A percentile compares a stretch with the other conserved stretches of the same genome.
Conservation (phyloP, 2,888 invertebrate species). For the Nymphalis c-album region DNA sequence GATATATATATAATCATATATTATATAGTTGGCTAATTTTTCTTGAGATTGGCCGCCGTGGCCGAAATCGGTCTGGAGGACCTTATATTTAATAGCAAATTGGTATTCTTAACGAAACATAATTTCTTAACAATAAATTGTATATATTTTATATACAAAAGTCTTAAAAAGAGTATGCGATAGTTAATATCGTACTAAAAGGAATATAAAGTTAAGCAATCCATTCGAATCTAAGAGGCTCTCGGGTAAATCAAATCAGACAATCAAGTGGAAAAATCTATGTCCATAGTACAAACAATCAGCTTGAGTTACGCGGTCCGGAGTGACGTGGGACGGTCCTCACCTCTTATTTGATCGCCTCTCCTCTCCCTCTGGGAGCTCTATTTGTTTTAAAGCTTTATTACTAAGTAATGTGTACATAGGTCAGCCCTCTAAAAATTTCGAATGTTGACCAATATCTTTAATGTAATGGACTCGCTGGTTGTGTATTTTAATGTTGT, state of each 20-base stretch:
- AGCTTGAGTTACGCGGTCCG: conserved; percentile 72
- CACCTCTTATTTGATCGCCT: conserved; percentile 69
- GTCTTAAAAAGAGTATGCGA: background rate
- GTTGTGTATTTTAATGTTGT: conserved; percentile 32
- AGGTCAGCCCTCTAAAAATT: conserved; percentile 80
- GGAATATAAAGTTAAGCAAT: conserved; percentile 41
- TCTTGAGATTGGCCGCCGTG: too few relatives aligned
- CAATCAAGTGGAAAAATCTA: conserved; percentile 82
- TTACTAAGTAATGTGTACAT: conserved; percentile 81
- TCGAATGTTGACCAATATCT: conserved; percentile 73
- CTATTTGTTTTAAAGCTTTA: conserved; percentile 82
- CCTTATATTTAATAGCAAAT: too few relatives aligned
- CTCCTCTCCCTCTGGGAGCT: conserved; percentile 56
- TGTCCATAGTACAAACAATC: conserved; percentile 79
- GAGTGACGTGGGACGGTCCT: conserved; percentile 68
- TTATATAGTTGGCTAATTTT: too few relatives aligned
- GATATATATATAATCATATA: too few relatives aligned
- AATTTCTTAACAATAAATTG: too few relatives aligned
- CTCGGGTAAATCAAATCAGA: conserved; percentile 79
- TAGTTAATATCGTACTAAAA: conserved; percentile 33
- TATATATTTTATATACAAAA: too few relatives aligned
- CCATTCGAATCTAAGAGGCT: conserved; percentile 61
- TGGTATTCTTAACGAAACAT: too few relatives aligned
- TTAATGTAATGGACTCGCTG: conserved; percentile 56
- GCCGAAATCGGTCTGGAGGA: too few relatives aligned